Evolutionary conservation across 2,888 invertebrate genomes (phyloP), one percentile per base, ranked within the genome.

Genomic region (Atrina japonica): DNA sequence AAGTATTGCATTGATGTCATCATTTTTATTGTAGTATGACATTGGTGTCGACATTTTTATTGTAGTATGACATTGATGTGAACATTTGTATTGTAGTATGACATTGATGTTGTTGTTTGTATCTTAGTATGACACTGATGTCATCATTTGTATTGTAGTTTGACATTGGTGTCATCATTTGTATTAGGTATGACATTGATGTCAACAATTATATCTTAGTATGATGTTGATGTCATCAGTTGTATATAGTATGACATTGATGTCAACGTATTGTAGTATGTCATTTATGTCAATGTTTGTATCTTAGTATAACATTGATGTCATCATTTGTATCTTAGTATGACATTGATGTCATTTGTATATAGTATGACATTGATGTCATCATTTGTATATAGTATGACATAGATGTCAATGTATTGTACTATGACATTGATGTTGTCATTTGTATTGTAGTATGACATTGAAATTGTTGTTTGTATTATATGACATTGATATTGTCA

Each of bases 181-280:
- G 89, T 98, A 96, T 91, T 93, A 87, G 87, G 88, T 78, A 40
- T 3, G 35, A 25, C 18, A 21, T 58, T 6, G 1, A 2, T n/a
- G n/a, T n/a, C n/a, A n/a, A n/a, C n/a, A n/a, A n/a, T n/a, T n/a
- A n/a, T n/a, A n/a, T 41, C 16, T 9, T 18, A 50, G 9, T 50
- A 18, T 50, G 50, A 18, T 41, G 16, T 14, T 14, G 16, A 16
- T 11, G 41, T n/a, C n/a, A n/a, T n/a, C n/a, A n/a, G n/a, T n/a
- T n/a, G n/a, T n/a, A n/a, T n/a, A 41, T 14, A 41, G 41, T 14
- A 41, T 14, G 16, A 16, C 41, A 9, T 41, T 41, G 41, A 41
- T 41, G 41, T 11, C 41, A 11, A 11, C 16, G 41, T 41, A 11
- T 41, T 41, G 9, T 41, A 41, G 16, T 41, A 9, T 11, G 9